Evolutionary conservation across 1,140 invertebrate genomes (phyloP).

Genomic region (Pollicipes pollicipes): DNA sequence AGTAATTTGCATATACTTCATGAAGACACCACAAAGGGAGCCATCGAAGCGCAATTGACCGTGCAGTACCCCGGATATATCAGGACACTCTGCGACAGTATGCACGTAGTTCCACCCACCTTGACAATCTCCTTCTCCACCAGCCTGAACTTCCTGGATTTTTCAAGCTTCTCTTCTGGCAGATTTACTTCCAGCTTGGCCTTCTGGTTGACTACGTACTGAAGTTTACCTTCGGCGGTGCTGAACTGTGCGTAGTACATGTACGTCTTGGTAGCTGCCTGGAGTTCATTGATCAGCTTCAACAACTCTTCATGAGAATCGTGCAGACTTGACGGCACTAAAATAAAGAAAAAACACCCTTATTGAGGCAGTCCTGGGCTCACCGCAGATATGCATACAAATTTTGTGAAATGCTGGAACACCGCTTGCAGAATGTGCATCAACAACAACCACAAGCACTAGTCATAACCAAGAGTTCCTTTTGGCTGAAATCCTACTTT

Average conservation of each 20-base stretch:
- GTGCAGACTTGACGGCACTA: conserved; percentile 81
- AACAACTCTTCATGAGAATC: conserved; percentile 86
- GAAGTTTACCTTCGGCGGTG: conserved; percentile 67
- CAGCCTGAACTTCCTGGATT: conserved; percentile 69
- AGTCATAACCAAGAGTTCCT: no score
- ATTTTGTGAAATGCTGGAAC: no score
- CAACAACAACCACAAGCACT: no score
- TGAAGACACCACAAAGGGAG: no score
- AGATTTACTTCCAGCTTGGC: conserved; percentile 46
- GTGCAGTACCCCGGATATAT: no score
- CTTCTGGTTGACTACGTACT: conserved; percentile 60
- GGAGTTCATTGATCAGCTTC: conserved; percentile 76
- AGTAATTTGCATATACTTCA: no score
- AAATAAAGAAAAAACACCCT: background rate
- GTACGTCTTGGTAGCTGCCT: conserved; percentile 75
- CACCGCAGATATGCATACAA: no score
- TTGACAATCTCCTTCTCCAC: conserved; percentile 88
- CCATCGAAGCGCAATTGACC: no score
- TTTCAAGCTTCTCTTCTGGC: conserved; percentile 50
- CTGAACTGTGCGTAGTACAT: conserved; percentile 71
- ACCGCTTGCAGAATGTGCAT: no score
- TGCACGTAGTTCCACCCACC: conserved; percentile 38
- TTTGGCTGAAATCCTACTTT: no score
- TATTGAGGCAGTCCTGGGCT: background rate
- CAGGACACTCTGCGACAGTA: no score